phyloP scores from a whole-genome alignment of 2,888 invertebrate species.

The Pachymerium ferrugineum region DNA sequence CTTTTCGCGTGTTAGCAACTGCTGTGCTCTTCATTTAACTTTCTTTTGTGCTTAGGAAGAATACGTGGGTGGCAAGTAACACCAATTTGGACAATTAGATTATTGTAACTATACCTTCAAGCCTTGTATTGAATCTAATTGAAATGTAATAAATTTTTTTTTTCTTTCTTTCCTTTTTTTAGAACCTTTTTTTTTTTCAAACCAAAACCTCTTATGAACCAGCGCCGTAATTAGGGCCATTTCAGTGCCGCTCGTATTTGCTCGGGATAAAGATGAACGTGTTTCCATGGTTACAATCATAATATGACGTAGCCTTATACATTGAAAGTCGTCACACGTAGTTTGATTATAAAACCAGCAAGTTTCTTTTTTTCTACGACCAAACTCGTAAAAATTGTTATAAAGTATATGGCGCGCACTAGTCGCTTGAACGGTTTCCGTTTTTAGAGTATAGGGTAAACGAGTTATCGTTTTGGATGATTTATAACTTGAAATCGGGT shows the following conservation, averaged over 20 bases:
- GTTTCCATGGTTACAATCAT: slow-evolving; percentile 4
- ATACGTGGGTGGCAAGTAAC: background rate
- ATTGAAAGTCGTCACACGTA: background rate
- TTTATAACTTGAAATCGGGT: background rate
- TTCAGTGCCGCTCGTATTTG: background rate
- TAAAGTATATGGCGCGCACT: background rate
- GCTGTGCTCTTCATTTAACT: background rate
- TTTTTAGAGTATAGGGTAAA: background rate
- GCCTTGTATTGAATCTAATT: too few relatives aligned
- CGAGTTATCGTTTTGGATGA: background rate
- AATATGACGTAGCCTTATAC: background rate
- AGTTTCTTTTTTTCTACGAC: background rate
- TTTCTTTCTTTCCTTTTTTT: background rate
- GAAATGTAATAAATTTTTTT: background rate
- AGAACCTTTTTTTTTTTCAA: background rate
- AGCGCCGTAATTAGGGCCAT: slow-evolving; percentile 1
- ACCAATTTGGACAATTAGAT: too few relatives aligned
- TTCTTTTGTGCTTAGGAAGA: background rate
- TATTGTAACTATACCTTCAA: too few relatives aligned
- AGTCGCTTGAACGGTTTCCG: background rate
- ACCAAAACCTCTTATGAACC: too few relatives aligned
- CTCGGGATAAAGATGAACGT: background rate
- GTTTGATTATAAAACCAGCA: background rate
- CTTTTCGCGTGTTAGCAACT: background rate
- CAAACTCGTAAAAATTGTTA: background rate